Evolutionary conservation across 2,113 vertebrate species (phyloP).

Genomic region (Platysteira castanea): DNA sequence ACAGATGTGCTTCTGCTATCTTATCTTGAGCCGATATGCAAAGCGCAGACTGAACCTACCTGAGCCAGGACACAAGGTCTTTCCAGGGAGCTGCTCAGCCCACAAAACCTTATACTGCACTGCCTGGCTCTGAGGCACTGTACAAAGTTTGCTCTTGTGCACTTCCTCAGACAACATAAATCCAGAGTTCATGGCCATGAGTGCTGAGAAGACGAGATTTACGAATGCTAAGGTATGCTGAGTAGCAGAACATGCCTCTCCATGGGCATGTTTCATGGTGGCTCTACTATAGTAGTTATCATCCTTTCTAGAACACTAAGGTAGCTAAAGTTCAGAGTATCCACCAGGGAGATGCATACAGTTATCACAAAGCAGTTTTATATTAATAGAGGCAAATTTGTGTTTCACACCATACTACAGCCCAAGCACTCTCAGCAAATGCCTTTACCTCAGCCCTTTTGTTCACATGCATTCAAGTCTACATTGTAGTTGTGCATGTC

Average conservation of each 20-base stretch:
- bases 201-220: not conserved
- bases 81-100: not conserved
- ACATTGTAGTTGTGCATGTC: not conserved
- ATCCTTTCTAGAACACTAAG: not conserved
- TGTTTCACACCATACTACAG: not conserved
- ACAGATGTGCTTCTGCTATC: not conserved
- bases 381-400: not conserved
- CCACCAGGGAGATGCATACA: not conserved
- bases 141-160: not conserved
- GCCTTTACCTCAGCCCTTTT: not conserved
- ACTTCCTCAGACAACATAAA: not conserved
- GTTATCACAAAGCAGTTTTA: not conserved
- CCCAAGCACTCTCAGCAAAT: not conserved
- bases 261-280: not conserved
- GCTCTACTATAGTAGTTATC: not conserved
- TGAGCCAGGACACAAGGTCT: not conserved
- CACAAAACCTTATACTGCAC: not conserved
- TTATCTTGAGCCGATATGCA: not conserved
- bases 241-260: not conserved
- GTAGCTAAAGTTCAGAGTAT: not conserved
- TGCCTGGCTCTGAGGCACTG: not conserved
- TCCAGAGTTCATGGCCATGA: not conserved
- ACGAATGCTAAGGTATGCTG: not conserved
- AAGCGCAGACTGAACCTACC: fast-evolving
- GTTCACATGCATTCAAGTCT: not conserved